A percentile compares a stretch with the other conserved stretches of the same genome.
These are phyloP conservation scores for Nipponacmea schrenckii DNA, from an alignment of 2,888 invertebrate genomes.

Conservation along the genomic window DNA sequence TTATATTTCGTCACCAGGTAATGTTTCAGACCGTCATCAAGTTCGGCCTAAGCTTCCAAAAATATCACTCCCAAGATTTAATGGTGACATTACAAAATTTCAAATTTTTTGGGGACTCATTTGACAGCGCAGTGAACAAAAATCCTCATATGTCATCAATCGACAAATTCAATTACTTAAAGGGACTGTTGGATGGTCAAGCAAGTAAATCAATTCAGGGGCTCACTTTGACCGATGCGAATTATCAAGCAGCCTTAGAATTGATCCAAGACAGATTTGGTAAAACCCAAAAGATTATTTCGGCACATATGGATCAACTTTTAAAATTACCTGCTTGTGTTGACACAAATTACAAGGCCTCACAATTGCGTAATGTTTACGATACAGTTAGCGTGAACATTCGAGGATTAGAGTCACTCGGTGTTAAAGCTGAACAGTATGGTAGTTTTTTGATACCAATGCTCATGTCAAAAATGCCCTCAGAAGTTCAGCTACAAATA, in stretches of 20 bases:
- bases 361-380: too few species aligned
- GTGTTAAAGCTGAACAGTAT: slow-evolving; percentile 3
- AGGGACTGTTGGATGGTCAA: background rate
- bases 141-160: background rate
- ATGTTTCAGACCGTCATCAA: background rate
- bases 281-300: background rate
- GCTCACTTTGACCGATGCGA: background rate
- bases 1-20: background rate
- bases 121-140: background rate
- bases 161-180: background rate
- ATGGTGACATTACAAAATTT: background rate
- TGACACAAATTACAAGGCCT: background rate
- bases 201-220: background rate
- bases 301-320: background rate
- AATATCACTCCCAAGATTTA: background rate
- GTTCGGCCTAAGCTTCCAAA: background rate
- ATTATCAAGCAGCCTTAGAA: background rate
- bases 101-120: background rate
- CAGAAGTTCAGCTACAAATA: background rate
- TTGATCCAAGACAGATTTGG: background rate
- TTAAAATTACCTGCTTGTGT: background rate
- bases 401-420: background rate
- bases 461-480: slow-evolving; percentile 6
- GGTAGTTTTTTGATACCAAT: slow-evolving; percentile 10
- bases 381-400: background rate